Percentiles rank a stretch among this genome's conserved stretches.
Conservation (phyloP, 1,140 invertebrate genomes). For the Drosophila rufa region DNA sequence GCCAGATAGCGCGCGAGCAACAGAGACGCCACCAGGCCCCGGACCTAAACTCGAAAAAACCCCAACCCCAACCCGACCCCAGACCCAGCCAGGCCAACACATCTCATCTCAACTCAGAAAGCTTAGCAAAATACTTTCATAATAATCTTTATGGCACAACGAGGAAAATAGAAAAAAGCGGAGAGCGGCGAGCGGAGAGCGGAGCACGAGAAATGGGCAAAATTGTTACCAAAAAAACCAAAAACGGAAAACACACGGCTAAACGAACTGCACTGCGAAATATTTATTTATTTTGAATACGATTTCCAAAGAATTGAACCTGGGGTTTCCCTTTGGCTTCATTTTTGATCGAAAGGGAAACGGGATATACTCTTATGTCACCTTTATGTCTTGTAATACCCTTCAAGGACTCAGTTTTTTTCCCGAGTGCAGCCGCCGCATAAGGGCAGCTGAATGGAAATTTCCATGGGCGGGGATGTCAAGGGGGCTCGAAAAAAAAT, state of each 20-base stretch:
- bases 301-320: no score
- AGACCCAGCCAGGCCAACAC: slow-evolving; percentile 13
- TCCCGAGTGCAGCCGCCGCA: not conserved
- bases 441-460: slow-evolving; percentile 38
- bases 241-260: slow-evolving; percentile 45
- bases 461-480: slow-evolving; percentile 4
- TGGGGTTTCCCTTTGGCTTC: no score
- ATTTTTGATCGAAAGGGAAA: no score
- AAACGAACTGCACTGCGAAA: slow-evolving; percentile 47
- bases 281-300: not conserved
- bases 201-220: slow-evolving; percentile 25
- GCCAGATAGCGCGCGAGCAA: slow-evolving; percentile 44
- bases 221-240: slow-evolving; percentile 28
- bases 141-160: slow-evolving; percentile 79
- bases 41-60: slow-evolving; percentile 14
- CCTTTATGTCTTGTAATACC: no score
- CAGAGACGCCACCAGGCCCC: slow-evolving; percentile 1
- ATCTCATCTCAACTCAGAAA: slow-evolving; percentile 49
- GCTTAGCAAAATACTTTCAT: slow-evolving; percentile 80
- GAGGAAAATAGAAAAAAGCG: slow-evolving; percentile 50
- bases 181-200: not conserved
- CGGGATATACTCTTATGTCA: no score
- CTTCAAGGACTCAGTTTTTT: not conserved
- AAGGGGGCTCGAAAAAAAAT: not conserved
- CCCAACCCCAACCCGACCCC: not conserved